Evolutionary conservation across 2,797 vertebrate genomes (phyloP).

Genomic region (Coccyzus lansbergi): DNA sequence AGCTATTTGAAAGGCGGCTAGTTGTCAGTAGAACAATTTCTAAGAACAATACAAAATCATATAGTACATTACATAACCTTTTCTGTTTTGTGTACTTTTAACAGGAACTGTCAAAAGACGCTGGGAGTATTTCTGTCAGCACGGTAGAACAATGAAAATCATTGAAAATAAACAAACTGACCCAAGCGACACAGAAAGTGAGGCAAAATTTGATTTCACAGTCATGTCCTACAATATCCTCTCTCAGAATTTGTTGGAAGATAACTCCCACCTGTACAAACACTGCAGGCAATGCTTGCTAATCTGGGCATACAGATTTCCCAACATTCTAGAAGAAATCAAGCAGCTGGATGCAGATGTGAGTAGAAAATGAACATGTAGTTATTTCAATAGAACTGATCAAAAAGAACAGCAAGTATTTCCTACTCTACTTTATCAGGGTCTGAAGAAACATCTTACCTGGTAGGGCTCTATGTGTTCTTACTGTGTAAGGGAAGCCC

Average conservation of each 20-base stretch:
- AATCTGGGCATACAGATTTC: constrained; percentile 86
- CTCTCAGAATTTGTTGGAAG: constrained; percentile 91
- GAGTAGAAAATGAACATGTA: constrained; percentile 69
- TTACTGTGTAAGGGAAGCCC: not conserved
- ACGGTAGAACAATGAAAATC: constrained; percentile 56
- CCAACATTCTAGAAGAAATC: constrained; percentile 90
- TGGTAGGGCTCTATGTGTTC: not conserved
- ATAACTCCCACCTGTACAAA: constrained; percentile 89
- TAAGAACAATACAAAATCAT: not conserved
- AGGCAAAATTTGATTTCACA: constrained; percentile 87
- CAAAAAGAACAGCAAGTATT: too few relatives aligned
- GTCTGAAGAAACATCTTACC: not conserved
- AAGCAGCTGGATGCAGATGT: constrained; percentile 88
- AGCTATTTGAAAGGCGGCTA: not conserved
- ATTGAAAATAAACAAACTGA: constrained; percentile 55
- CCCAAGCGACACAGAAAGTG: constrained; percentile 59
- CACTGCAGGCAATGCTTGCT: constrained; percentile 85
- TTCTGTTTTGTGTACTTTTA: constrained; percentile 52
- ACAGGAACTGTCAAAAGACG: constrained; percentile 81
- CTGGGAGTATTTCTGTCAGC: constrained; percentile 85
- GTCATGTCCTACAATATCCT: constrained; percentile 98
- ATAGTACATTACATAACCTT: not conserved
- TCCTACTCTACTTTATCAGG: too few relatives aligned
- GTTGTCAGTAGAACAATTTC: not conserved
- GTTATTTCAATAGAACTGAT: not conserved